Conservation (phyloP, 2,113 vertebrate species). For the Tragelaphus imberbis region DNA sequence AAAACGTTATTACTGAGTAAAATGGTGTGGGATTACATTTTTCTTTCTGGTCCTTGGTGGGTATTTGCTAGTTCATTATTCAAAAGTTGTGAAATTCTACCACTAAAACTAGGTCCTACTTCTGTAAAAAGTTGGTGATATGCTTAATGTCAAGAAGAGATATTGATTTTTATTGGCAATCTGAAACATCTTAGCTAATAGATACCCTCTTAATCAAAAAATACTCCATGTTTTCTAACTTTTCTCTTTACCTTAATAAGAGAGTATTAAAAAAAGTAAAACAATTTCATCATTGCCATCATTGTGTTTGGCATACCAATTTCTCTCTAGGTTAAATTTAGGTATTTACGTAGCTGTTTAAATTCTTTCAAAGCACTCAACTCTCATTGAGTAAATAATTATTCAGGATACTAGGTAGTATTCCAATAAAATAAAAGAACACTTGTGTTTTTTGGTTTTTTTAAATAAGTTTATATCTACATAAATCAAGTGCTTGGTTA, state of each 20-base stretch:
- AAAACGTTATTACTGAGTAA: background rate
- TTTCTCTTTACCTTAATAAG: background rate
- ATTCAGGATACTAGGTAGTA: background rate
- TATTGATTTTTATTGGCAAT: background rate
- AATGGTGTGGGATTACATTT: background rate
- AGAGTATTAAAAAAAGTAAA: background rate
- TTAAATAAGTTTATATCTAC: background rate
- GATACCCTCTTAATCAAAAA: background rate
- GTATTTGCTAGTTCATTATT: background rate
- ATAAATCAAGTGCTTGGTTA: constrained; percentile 1
- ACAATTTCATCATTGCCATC: background rate
- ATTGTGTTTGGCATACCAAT: background rate
- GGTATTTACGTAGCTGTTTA: background rate
- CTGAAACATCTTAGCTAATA: background rate
- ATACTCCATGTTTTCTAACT: background rate
- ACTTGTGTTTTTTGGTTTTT: background rate
- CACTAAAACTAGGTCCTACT: background rate
- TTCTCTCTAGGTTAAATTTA: background rate
- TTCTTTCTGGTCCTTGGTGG: background rate
- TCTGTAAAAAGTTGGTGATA: background rate
- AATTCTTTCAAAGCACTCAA: background rate
- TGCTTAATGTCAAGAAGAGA: background rate
- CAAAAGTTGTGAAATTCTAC: background rate
- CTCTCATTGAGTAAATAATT: background rate
- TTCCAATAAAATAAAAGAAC: constrained; percentile 12